Conservation (phyloP, 92 coral and sea anemone species). For the Montipora capitata region DNA sequence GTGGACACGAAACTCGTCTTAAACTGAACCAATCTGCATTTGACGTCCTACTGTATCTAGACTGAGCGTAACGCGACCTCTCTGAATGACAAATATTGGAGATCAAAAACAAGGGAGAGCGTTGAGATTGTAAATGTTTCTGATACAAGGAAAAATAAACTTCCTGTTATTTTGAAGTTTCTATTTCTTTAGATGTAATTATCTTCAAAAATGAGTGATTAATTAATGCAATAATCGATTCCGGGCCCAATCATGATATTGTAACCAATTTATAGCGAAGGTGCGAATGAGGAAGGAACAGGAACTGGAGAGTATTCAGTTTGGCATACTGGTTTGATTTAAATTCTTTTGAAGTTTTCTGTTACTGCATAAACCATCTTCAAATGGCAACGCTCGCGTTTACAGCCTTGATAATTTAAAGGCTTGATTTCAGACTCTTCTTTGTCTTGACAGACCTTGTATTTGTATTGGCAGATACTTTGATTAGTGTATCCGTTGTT, state of each 20-base stretch:
- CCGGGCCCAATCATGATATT: too few species aligned
- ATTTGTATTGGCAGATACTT: constrained; percentile 49
- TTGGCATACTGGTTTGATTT: too few species aligned
- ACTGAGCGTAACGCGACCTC: constrained; percentile 73
- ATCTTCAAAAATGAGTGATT: too few species aligned
- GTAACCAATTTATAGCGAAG: too few species aligned
- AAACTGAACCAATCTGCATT: constrained; percentile 66
- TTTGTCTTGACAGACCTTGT: constrained; percentile 37
- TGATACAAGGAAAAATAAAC: too few species aligned
- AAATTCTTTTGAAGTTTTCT: background rate
- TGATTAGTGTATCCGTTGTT: constrained; percentile 49
- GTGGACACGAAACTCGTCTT: constrained; percentile 15
- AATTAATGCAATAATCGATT: too few species aligned
- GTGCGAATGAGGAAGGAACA: too few species aligned
- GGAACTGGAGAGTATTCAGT: too few species aligned
- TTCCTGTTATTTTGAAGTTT: too few species aligned
- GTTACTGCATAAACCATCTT: too few species aligned
- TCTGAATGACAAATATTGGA: constrained; percentile 78
- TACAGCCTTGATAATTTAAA: constrained; percentile 55
- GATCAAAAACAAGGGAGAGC: background rate
- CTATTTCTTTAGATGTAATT: too few species aligned
- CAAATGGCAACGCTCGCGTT: constrained; percentile 42
- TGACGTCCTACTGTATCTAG: constrained; percentile 65
- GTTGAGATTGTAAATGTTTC: background rate
- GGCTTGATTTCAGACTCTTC: constrained; percentile 33